These are phyloP conservation scores for Pristionchus maxplancki DNA, from an alignment of 2,888 invertebrate species.

Conservation along the genomic window DNA sequence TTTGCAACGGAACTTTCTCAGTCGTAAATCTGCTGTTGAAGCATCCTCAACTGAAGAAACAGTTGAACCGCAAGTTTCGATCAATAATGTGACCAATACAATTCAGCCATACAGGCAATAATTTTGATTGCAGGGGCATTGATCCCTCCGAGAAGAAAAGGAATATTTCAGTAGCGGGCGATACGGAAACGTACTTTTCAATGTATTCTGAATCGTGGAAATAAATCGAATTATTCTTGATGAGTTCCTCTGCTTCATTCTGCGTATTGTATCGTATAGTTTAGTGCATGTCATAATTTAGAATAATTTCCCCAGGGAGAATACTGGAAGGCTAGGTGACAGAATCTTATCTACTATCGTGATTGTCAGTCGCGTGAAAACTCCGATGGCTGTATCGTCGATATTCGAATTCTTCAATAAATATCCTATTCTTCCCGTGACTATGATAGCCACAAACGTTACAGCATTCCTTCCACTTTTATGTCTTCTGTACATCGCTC, in stretches of 20 bases:
- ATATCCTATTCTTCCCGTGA: neutral
- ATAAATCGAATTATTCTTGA: neutral
- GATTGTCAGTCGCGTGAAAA: neutral
- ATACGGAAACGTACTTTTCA: neutral
- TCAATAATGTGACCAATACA: neutral
- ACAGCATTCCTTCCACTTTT: neutral
- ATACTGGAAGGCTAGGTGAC: neutral
- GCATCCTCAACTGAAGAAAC: neutral
- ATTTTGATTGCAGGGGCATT: neutral
- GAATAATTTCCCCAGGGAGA: neutral
- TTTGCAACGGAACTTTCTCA: neutral
- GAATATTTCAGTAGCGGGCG: neutral
- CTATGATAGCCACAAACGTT: neutral
- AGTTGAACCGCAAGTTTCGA: neutral
- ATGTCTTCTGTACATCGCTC: neutral
- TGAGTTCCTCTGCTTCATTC: neutral
- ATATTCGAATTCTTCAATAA: neutral
- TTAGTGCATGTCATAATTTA: too few relatives aligned
- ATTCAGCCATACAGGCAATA: neutral
- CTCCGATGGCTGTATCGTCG: neutral
- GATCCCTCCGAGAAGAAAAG: neutral
- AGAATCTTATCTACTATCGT: neutral
- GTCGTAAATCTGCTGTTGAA: neutral
- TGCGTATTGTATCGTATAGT: neutral
- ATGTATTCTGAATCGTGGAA: neutral